phyloP scores from a whole-genome alignment of 2,113 vertebrate genomes.

The Sylvilagus bachmani region DNA sequence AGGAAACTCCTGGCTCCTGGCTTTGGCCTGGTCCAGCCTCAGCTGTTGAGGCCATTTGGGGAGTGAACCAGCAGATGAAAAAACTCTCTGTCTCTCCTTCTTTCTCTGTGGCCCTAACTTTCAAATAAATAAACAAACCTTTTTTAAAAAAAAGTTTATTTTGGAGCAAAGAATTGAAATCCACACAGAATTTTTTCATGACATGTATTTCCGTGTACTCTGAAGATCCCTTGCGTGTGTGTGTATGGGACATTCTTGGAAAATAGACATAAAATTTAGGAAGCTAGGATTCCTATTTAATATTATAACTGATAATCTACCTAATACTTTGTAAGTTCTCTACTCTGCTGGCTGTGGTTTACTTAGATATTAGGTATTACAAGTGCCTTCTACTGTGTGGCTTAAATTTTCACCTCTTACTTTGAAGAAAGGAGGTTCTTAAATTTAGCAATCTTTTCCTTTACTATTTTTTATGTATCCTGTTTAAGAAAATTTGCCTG shows the following conservation, averaged over 20 bases:
- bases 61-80: too few species aligned
- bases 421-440: neutral
- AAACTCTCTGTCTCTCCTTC: too few species aligned
- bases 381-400: neutral
- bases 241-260: neutral
- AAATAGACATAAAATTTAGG: neutral
- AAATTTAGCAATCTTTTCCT: neutral
- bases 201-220: too few species aligned
- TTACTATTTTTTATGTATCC: neutral
- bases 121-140: too few species aligned
- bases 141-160: too few species aligned
- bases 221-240: neutral
- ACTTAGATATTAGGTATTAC: neutral
- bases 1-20: too few species aligned
- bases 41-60: too few species aligned
- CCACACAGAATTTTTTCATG: too few species aligned
- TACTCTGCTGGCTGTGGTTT: neutral
- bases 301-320: neutral
- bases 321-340: neutral
- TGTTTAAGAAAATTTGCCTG: neutral
- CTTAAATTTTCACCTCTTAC: slow-evolving; percentile 9
- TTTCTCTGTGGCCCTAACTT: too few species aligned
- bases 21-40: too few species aligned
- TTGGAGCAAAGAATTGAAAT: too few species aligned
- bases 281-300: neutral